phyloP scores from a whole-genome alignment of 2,113 vertebrate genomes.

The Cacatua alba region DNA sequence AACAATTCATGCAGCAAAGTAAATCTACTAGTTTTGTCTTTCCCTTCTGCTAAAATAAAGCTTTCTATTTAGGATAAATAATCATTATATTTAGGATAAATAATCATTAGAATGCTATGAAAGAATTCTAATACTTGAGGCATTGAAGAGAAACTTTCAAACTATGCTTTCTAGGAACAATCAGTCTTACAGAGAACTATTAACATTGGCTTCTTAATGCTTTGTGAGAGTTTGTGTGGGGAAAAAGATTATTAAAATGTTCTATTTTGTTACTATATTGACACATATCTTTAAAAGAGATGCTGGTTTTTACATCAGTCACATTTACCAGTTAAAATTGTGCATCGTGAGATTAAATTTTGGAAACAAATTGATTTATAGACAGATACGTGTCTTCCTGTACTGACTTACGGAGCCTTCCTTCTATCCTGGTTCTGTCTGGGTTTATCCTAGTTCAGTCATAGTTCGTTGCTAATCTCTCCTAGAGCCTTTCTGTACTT shows the following conservation, averaged over 20 bases:
- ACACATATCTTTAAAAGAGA: background rate
- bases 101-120: background rate
- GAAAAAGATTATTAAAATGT: background rate
- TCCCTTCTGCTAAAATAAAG: background rate
- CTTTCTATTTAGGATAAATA: background rate
- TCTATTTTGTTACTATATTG: background rate
- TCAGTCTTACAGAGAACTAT: background rate
- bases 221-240: background rate
- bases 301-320: background rate
- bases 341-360: background rate
- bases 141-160: background rate
- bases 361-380: background rate
- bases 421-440: background rate
- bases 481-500: background rate
- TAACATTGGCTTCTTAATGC: background rate
- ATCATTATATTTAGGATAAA: background rate
- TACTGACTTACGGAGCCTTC: background rate
- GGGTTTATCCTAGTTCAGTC: background rate
- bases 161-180: background rate
- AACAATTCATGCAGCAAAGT: background rate
- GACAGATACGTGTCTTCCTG: background rate
- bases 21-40: background rate
- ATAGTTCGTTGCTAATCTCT: background rate
- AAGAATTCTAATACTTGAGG: background rate
- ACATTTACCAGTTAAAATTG: background rate